A percentile compares a stretch with the other conserved stretches of the same genome.
These are phyloP conservation scores for Meiosimyza platycephala DNA, from an alignment of 2,888 invertebrate species.

Conservation along the genomic window DNA sequence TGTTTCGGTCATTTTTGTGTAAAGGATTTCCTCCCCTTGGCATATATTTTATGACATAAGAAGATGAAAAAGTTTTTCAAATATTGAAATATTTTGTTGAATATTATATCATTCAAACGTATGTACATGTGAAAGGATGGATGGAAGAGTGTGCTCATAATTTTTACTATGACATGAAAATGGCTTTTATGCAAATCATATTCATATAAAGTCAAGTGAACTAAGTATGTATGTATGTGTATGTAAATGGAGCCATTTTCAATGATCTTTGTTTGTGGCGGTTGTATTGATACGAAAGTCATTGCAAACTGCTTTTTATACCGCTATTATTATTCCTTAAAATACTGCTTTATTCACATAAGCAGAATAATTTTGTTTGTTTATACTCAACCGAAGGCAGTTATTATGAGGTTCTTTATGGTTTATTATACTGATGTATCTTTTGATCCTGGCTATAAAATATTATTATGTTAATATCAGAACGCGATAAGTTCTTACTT, in stretches of 20 bases:
- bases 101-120: neutral
- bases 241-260: no score
- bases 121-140: neutral
- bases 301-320: no score
- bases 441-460: no score
- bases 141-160: neutral
- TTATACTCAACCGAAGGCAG: no score
- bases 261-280: no score
- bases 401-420: no score
- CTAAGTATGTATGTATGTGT: neutral
- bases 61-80: conserved; percentile 4
- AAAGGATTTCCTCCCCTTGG: neutral
- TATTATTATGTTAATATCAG: neutral
- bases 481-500: neutral
- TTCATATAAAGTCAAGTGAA: conserved; percentile 6
- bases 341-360: no score
- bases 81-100: neutral
- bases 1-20: neutral
- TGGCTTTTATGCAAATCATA: conserved; percentile 12
- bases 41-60: conserved; percentile 7
- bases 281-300: no score
- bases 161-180: neutral
- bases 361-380: no score
- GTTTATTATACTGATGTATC: no score
- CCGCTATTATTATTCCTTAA: no score